Percentiles rank a stretch among this genome's conserved stretches.
These are phyloP conservation scores for Mongoloraphidia duomilia DNA, from an alignment of 2,888 invertebrate genomes.

Conservation along the genomic window DNA sequence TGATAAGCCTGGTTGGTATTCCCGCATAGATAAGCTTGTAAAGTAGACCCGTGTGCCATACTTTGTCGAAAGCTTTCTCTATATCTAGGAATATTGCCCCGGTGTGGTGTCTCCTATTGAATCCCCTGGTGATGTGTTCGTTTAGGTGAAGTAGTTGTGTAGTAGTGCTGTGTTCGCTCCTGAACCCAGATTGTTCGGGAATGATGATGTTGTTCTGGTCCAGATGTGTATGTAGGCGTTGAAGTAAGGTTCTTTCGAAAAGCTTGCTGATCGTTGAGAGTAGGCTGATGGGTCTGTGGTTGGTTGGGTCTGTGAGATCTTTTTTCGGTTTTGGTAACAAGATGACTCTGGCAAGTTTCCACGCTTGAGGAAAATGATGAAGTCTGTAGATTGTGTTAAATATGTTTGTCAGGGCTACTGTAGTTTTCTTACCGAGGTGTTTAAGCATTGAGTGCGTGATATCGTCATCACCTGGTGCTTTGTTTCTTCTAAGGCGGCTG, in stretches of 20 bases:
- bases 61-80: constrained; percentile 19
- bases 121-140: constrained; percentile 12
- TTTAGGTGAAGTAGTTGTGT: constrained; percentile 17
- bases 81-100: constrained; percentile 18
- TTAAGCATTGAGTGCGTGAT: constrained; percentile 14
- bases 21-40: constrained; percentile 11
- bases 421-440: constrained; percentile 13
- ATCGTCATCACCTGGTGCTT: constrained; percentile 12
- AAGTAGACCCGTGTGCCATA: constrained; percentile 17
- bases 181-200: constrained; percentile 19
- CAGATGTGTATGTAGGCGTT: constrained; percentile 4
- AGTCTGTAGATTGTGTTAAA: constrained; percentile 10
- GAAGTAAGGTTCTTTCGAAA: constrained; percentile 13
- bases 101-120: constrained; percentile 13
- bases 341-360: constrained; percentile 15
- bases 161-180: constrained; percentile 15
- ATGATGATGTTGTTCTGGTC: constrained; percentile 8
- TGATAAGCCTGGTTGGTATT: constrained; percentile 11
- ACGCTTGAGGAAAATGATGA: constrained; percentile 13
- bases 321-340: constrained; percentile 15
- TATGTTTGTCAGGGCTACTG: constrained; percentile 12
- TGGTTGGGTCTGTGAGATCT: constrained; percentile 7
- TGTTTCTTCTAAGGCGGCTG: constrained; percentile 8
- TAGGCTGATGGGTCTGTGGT: constrained; percentile 18
- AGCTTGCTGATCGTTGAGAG: constrained; percentile 15